Conservation (phyloP, 1,140 invertebrate species). For the Camponotus pennsylvanicus region DNA sequence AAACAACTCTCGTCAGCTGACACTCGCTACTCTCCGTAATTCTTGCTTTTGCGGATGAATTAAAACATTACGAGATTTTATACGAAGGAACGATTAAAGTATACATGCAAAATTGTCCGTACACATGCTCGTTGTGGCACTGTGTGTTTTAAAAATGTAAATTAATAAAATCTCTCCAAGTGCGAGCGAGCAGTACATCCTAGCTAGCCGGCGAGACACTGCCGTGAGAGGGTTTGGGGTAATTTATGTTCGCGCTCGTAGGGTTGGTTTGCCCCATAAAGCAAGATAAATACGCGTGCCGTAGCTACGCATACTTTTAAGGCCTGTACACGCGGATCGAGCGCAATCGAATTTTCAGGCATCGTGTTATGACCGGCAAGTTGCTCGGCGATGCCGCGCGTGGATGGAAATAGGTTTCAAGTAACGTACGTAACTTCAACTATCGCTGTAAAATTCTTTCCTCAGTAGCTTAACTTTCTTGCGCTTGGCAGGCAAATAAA, state of each 20-base stretch:
- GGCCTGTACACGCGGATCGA: slow-evolving; percentile 56
- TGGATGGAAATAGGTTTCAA: slow-evolving; percentile 47
- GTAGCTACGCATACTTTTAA: slow-evolving; percentile 50
- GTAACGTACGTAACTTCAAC: slow-evolving; percentile 34
- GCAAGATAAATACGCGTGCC: slow-evolving; percentile 74
- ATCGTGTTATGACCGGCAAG: background rate
- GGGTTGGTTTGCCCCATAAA: slow-evolving; percentile 73
- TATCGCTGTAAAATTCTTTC: slow-evolving; percentile 39
- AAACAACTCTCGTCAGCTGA: slow-evolving; percentile 18
- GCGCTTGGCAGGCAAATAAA: slow-evolving; percentile 37
- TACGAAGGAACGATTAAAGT: slow-evolving; percentile 16
- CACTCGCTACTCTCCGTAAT: slow-evolving; percentile 5
- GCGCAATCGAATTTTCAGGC: slow-evolving; percentile 48
- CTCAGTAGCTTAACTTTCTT: slow-evolving; percentile 35
- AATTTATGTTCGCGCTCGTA: slow-evolving; percentile 72
- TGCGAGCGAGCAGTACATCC: slow-evolving; percentile 50
- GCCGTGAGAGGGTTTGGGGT: slow-evolving; percentile 60
- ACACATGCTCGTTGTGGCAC: background rate
- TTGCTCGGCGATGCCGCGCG: background rate
- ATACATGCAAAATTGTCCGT: background rate
- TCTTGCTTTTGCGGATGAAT: slow-evolving; percentile 2
- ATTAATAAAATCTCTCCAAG: slow-evolving; percentile 67
- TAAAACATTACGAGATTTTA: slow-evolving; percentile 45
- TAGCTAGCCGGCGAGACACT: slow-evolving; percentile 52
- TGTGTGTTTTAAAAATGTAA: slow-evolving; percentile 64